Evolutionary conservation across 1,140 invertebrate species (phyloP).

Genomic region (Sinonovacula constricta): DNA sequence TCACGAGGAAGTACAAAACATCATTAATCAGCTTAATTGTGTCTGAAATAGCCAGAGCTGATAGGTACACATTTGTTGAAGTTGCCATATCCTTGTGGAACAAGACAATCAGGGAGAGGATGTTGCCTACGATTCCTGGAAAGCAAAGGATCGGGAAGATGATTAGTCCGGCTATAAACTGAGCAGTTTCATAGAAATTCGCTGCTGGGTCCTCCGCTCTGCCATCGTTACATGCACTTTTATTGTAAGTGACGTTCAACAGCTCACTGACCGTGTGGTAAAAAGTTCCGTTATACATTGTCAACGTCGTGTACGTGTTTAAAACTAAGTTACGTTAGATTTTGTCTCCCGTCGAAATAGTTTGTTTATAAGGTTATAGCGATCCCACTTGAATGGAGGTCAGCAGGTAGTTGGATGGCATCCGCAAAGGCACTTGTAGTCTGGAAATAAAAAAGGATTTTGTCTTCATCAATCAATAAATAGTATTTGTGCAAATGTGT

Average conservation of each 20-base stretch:
- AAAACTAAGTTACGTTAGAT: no score
- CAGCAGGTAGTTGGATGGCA: no score
- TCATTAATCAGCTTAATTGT: constrained; percentile 86
- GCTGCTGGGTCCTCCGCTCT: constrained; percentile 12
- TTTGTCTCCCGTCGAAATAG: no score
- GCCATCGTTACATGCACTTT: background rate
- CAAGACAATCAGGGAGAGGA: constrained; percentile 86
- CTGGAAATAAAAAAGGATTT: no score
- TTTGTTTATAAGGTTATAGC: no score
- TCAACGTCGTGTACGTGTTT: no score
- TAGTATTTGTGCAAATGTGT: no score
- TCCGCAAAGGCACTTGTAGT: no score
- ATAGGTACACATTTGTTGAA: constrained; percentile 87
- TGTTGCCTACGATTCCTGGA: constrained; percentile 86
- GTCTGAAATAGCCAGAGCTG: constrained; percentile 87
- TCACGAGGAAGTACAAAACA: constrained; percentile 84
- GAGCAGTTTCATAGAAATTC: constrained; percentile 73
- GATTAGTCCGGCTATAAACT: constrained; percentile 78
- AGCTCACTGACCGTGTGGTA: no score
- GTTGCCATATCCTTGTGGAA: constrained; percentile 86
- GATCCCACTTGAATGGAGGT: no score
- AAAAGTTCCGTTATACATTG: no score
- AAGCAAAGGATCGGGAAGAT: constrained; percentile 86
- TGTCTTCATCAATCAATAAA: no score
- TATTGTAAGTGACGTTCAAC: background rate